Percentiles rank a stretch among this genome's conserved stretches.
Evolutionary conservation across 2,113 vertebrate species (phyloP).

Genomic region (Montifringilla adamsi): DNA sequence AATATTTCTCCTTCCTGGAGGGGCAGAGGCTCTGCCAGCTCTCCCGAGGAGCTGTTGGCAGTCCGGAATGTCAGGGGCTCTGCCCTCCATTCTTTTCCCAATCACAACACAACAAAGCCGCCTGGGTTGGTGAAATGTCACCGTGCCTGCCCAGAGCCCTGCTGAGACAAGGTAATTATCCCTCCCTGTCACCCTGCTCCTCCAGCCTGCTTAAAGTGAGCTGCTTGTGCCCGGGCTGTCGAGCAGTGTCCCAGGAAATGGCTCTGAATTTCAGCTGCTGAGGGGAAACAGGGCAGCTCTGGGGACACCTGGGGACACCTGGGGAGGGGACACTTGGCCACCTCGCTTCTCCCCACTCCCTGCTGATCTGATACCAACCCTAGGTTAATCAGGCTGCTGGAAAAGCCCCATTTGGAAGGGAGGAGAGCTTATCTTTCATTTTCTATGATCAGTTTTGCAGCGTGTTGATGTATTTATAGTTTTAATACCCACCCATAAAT

Average conservation of each 20-base stretch:
- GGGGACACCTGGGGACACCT: neutral
- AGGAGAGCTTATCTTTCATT: constrained; percentile 68
- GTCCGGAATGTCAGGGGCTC: neutral
- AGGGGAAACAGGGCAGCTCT: neutral
- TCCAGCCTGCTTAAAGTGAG: neutral
- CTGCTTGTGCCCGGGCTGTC: neutral
- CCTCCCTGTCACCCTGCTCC: neutral
- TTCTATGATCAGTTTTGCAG: constrained; percentile 38
- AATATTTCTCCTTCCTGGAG: rapidly evolving
- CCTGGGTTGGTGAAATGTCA: constrained; percentile 26
- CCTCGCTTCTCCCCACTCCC: neutral
- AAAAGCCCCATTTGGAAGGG: constrained; percentile 14
- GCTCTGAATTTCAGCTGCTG: neutral
- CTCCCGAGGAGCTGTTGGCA: neutral
- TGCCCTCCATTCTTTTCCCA: constrained; percentile 37
- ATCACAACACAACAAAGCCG: constrained; percentile 13
- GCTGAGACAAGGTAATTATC: constrained; percentile 28
- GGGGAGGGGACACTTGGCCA: neutral
- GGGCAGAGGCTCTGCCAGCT: neutral
- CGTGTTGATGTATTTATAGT: constrained; percentile 75
- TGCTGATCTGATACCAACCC: neutral
- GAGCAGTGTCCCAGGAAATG: neutral
- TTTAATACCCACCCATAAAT: constrained; percentile 78
- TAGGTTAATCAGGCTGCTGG: neutral
- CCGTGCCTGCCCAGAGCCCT: neutral